Evolutionary conservation across 2,888 invertebrate species (phyloP).

Genomic region (Gymnosoma rotundatum): DNA sequence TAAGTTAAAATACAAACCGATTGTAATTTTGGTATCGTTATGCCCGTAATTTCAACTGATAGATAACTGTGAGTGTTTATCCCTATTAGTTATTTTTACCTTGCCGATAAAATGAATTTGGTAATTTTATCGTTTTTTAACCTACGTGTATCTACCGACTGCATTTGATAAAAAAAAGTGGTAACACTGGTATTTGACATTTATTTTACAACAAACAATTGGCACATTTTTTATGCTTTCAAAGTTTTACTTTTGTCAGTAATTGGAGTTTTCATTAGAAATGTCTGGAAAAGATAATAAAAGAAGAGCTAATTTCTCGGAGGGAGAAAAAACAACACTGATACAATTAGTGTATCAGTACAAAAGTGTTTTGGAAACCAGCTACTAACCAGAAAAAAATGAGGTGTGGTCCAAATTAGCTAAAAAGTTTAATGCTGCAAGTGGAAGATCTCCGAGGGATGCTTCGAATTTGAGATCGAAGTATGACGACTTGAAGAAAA

Average conservation of each 20-base stretch:
- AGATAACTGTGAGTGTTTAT: slow-evolving; percentile 12
- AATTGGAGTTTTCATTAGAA: slow-evolving; percentile 11
- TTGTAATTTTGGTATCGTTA: no score
- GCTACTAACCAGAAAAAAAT: slow-evolving; percentile 18
- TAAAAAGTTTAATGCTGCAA: slow-evolving; percentile 28
- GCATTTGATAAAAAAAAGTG: not conserved
- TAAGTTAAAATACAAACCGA: no score
- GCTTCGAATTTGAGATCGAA: slow-evolving; percentile 28
- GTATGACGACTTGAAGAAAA: slow-evolving; percentile 32
- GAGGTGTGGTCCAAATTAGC: slow-evolving; percentile 20
- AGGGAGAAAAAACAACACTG: slow-evolving; percentile 12
- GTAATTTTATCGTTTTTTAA: slow-evolving; percentile 11
- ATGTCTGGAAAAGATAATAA: not conserved
- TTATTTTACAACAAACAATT: slow-evolving; percentile 6
- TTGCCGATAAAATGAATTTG: slow-evolving; percentile 4
- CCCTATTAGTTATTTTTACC: slow-evolving; percentile 5
- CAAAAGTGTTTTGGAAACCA: not conserved
- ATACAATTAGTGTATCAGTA: slow-evolving; percentile 7
- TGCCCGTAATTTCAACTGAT: not conserved
- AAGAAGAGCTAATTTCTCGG: slow-evolving; percentile 8
- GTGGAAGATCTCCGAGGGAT: slow-evolving; percentile 25
- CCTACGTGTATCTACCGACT: slow-evolving; percentile 1
- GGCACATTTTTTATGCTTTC: not conserved
- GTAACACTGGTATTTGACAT: slow-evolving; percentile 22
- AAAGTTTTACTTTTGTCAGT: not conserved